A percentile compares a stretch with the other conserved stretches of the same genome.
These are phyloP conservation scores for Arizona elegans DNA, from an alignment of 2,113 vertebrate species.

Conservation along the genomic window DNA sequence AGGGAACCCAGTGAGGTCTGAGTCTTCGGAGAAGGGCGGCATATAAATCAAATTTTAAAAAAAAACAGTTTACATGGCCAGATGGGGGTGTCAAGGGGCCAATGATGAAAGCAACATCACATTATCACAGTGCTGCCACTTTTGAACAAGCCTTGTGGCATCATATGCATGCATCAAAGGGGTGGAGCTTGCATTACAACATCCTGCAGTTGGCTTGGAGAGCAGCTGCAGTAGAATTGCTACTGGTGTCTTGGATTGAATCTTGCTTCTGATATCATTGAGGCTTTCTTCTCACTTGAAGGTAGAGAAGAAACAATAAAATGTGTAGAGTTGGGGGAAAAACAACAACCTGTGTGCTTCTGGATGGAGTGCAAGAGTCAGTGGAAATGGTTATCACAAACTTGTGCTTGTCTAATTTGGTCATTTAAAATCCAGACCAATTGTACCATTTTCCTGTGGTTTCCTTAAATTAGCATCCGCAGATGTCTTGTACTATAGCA, in stretches of 20 bases:
- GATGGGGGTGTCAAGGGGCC: not conserved
- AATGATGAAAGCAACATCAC: not conserved
- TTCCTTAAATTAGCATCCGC: not conserved
- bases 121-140: not conserved
- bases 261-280: not conserved
- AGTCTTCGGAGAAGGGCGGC: no score
- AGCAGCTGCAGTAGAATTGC: not conserved
- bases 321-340: not conserved
- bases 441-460: not conserved
- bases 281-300: not conserved
- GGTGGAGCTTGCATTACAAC: not conserved
- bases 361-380: not conserved
- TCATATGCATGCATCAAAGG: not conserved
- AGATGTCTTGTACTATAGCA: not conserved
- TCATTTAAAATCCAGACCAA: not conserved
- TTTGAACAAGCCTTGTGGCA: not conserved
- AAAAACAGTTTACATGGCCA: not conserved
- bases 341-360: not conserved
- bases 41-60: no score
- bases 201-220: not conserved
- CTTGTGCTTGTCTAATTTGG: not conserved
- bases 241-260: not conserved
- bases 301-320: not conserved
- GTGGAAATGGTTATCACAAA: not conserved
- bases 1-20: not conserved